Conservation (phyloP, 2,888 invertebrate species). For the Chymomyza fuscimana region DNA sequence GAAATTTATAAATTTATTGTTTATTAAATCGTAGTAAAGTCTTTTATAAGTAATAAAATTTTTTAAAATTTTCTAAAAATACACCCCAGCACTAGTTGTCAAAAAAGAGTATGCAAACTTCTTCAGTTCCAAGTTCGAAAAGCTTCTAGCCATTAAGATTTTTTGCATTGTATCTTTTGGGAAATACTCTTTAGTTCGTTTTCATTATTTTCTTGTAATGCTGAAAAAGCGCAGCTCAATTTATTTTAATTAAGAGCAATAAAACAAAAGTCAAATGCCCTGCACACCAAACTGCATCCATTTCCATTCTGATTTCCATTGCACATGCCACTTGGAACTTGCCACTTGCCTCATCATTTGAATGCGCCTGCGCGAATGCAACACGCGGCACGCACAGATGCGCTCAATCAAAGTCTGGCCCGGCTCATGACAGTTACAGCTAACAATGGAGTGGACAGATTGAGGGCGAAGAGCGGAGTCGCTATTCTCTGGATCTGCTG, state of each 20-base stretch:
- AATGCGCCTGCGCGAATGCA: conserved; percentile 50
- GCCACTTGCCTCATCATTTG: conserved; percentile 16
- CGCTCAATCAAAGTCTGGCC: conserved; percentile 68
- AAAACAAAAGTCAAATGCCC: conserved; percentile 47
- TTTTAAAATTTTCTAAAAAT: no score
- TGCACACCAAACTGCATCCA: neutral
- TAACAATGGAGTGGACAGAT: conserved; percentile 3
- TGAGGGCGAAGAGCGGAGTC: no score
- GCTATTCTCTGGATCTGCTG: conserved; percentile 6
- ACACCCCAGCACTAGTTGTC: no score
- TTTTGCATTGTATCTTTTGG: conserved; percentile 42
- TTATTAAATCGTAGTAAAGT: no score
- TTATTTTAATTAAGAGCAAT: conserved; percentile 79
- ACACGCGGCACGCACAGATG: conserved; percentile 49
- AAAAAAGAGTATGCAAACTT: no score
- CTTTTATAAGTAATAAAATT: no score
- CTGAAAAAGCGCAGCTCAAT: conserved; percentile 78
- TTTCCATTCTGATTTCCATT: neutral
- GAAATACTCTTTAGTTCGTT: neutral
- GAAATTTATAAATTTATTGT: no score
- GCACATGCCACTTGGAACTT: conserved; percentile 9
- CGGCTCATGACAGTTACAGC: conserved; percentile 29
- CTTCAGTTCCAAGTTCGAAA: no score
- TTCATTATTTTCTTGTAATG: conserved; percentile 59
- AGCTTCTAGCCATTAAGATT: conserved; percentile 49